A percentile compares a stretch with the other conserved stretches of the same genome.
These are phyloP conservation scores for Hybognathus amarus DNA, from an alignment of 2,797 vertebrate genomes.

Conservation along the genomic window DNA sequence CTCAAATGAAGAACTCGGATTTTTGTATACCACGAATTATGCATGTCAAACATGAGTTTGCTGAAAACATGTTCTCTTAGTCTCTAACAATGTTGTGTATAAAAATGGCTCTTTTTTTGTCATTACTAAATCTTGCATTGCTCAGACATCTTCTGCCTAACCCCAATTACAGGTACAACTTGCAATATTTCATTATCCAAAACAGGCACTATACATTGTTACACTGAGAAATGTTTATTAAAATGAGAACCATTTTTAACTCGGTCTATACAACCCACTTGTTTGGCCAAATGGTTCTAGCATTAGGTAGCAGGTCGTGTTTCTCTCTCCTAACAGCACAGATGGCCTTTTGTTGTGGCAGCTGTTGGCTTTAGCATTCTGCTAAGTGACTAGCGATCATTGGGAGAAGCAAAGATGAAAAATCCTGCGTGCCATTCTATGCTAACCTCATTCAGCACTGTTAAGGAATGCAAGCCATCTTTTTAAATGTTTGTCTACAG, in stretches of 20 bases:
- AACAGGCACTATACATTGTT: conserved; percentile 25
- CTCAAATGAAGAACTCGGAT: conserved; percentile 82
- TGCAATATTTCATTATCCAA: conserved; percentile 41
- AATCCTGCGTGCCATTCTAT: conserved; percentile 13
- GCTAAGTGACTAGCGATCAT: conserved; percentile 50
- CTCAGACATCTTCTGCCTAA: conserved; percentile 18
- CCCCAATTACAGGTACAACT: conserved; percentile 29
- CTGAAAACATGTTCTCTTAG: conserved; percentile 43
- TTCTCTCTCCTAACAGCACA: conserved; percentile 49
- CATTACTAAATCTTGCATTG: conserved; percentile 26
- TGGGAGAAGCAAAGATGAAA: conserved; percentile 38
- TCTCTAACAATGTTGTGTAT: conserved; percentile 45
- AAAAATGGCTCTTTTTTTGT: conserved; percentile 25
- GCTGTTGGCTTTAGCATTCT: conserved; percentile 47
- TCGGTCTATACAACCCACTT: conserved; percentile 31
- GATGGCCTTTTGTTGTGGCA: conserved; percentile 63
- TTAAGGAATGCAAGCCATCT: conserved; percentile 49
- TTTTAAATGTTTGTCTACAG: conserved; percentile 20
- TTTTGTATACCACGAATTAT: conserved; percentile 87
- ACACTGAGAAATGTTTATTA: conserved; percentile 31
- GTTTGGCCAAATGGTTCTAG: conserved; percentile 41
- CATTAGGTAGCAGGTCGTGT: conserved; percentile 33
- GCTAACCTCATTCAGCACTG: conserved; percentile 48
- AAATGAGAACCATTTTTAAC: conserved; percentile 30
- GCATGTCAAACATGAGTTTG: conserved; percentile 82